phyloP scores from a whole-genome alignment of 2,888 invertebrate species.

The Spisula solida region DNA sequence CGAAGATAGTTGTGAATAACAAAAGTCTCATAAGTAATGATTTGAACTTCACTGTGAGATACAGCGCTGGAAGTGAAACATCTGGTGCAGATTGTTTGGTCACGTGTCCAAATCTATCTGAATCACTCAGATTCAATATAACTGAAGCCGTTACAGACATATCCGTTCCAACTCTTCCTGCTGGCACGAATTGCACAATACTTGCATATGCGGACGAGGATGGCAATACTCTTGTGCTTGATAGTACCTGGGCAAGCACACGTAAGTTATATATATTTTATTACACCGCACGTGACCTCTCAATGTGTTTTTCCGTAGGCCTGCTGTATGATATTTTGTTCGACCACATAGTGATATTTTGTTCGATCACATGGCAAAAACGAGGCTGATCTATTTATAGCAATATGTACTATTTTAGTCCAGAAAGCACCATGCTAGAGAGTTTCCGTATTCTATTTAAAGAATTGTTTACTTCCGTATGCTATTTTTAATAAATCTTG shows the following conservation, averaged over 20 bases:
- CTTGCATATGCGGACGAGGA: not conserved
- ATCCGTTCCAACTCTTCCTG: not conserved
- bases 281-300: too few species aligned
- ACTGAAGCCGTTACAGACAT: not conserved
- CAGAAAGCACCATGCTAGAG: too few species aligned
- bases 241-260: slow-evolving; percentile 9
- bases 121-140: not conserved
- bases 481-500: too few species aligned
- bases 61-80: not conserved
- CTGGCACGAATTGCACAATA: not conserved
- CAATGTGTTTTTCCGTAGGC: too few species aligned
- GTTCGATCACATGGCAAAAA: too few species aligned
- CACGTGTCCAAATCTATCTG: not conserved
- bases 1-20: not conserved
- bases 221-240: not conserved
- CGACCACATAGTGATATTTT: too few species aligned
- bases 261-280: slow-evolving; percentile 15
- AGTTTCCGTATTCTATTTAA: too few species aligned
- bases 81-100: not conserved
- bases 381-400: too few species aligned
- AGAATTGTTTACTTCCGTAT: too few species aligned
- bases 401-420: too few species aligned
- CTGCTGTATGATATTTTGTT: too few species aligned
- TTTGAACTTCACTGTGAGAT: not conserved
- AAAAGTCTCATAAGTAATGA: not conserved